Percentiles rank a stretch among this genome's conserved stretches.
These are phyloP conservation scores for Cerastoderma edule DNA, from an alignment of 2,888 invertebrate genomes.

Conservation along the genomic window DNA sequence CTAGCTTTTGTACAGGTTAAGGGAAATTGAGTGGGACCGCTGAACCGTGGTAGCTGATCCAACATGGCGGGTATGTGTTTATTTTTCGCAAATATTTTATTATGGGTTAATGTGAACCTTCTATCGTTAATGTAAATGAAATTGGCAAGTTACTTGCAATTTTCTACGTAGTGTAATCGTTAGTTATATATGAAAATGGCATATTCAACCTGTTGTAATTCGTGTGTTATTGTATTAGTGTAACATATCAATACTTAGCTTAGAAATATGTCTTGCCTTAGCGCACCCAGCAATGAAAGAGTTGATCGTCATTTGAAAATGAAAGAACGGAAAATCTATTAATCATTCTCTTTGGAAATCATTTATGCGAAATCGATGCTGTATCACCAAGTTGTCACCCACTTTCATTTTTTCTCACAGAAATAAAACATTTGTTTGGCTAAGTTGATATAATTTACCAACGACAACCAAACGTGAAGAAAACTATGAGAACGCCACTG, in stretches of 20 bases:
- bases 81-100: not conserved
- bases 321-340: too few relatives aligned
- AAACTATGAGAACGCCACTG: too few relatives aligned
- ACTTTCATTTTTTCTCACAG: too few relatives aligned
- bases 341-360: too few relatives aligned
- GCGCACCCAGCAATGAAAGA: too few relatives aligned
- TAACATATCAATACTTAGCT: not conserved
- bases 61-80: conserved; percentile 22
- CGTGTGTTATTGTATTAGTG: not conserved
- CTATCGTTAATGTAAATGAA: not conserved
- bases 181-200: not conserved
- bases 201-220: not conserved
- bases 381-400: too few relatives aligned
- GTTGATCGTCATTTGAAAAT: too few relatives aligned
- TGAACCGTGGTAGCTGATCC: conserved; percentile 1
- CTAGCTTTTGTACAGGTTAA: not conserved
- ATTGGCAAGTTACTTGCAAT: not conserved
- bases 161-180: not conserved
- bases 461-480: too few relatives aligned
- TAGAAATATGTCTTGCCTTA: too few relatives aligned
- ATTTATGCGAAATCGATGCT: too few relatives aligned
- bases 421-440: too few relatives aligned
- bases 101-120: not conserved
- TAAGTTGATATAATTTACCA: too few relatives aligned
- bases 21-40: not conserved